A percentile compares a stretch with the other conserved stretches of the same genome.
phyloP scores from a whole-genome alignment of 1,140 invertebrate species.

The Steinernema khuongi region DNA sequence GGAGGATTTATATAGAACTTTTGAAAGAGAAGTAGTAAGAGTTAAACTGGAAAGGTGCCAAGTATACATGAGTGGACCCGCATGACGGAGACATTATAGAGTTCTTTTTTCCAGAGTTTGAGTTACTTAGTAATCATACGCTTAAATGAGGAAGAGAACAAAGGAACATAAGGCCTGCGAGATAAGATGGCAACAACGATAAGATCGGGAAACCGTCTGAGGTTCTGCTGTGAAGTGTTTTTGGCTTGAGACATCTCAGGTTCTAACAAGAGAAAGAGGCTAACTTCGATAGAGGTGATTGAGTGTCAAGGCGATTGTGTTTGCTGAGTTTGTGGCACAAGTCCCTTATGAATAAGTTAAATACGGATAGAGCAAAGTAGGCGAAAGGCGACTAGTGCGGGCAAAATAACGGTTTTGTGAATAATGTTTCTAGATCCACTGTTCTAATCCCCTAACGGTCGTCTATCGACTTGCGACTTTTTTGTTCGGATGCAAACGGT shows the following conservation, averaged over 20 bases:
- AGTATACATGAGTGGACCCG: constrained; percentile 4
- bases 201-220: constrained; percentile 13
- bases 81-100: constrained; percentile 10
- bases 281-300: not conserved
- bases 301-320: not conserved
- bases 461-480: no score
- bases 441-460: no score
- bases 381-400: not conserved
- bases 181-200: not conserved
- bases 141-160: not conserved
- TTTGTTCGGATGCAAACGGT: no score
- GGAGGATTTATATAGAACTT: constrained; percentile 11
- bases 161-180: constrained; percentile 1
- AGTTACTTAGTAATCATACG: not conserved
- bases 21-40: constrained; percentile 10
- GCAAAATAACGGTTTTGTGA: not conserved
- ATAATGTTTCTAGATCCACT: not conserved
- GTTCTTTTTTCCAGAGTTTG: constrained; percentile 12
- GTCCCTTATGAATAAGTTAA: no score
- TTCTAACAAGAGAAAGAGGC: not conserved
- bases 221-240: not conserved
- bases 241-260: no score
- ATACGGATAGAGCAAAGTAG: no score
- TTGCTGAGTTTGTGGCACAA: no score
- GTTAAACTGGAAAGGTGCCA: not conserved